Evolutionary conservation across 2,113 vertebrate genomes (phyloP), one percentile per base, ranked within the genome.

Genomic region (Mugil cephalus): DNA sequence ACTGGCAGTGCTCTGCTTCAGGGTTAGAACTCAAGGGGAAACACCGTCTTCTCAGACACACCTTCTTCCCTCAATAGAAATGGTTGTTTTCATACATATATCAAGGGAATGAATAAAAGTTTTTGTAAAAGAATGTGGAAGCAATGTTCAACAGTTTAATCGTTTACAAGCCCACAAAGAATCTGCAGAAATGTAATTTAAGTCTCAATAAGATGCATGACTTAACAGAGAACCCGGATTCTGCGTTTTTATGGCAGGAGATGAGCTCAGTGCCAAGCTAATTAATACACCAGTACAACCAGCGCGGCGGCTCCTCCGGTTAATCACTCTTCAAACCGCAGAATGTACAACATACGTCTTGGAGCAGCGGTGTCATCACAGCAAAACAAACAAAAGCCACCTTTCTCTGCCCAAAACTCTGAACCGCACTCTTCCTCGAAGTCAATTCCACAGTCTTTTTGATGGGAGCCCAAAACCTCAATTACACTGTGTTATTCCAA

Each of bases 401-500:
- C 78, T 68, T 73, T 60, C 34, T 70, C 51, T 21, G 1, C 60
- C 66, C 64, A 8, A 67, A 82, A 42, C 78, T 42, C 48, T 14
- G 10, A 62, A 65, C 82, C 67, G 0, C 68, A 77, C 61, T 60
- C 62, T 65, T 82, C 64, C 80, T 82, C 60, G 4, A 59, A 83
- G 51, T 77, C 56, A 30, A 80, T 79, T 74, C 74, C 54, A 72
- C 24, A 77, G 42, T 36, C 19, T 34, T 73, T 80, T 40, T 73
- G 58, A 66, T 73, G 50, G 24, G 0, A 77, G 45, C 66, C 71
- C 68, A 67, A 81, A 90, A 82, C 87, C 76, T 77, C 70, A 78
- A 87, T 83, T 88, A 73, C 68, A 85, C 74, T 34, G 63, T 63
- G 38, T 85, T 82, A 69, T 69, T 87, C 83, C 82, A 87, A 82